Evolutionary conservation across 2,888 invertebrate species (phyloP).

Genomic region (Plagodis dolabraria): DNA sequence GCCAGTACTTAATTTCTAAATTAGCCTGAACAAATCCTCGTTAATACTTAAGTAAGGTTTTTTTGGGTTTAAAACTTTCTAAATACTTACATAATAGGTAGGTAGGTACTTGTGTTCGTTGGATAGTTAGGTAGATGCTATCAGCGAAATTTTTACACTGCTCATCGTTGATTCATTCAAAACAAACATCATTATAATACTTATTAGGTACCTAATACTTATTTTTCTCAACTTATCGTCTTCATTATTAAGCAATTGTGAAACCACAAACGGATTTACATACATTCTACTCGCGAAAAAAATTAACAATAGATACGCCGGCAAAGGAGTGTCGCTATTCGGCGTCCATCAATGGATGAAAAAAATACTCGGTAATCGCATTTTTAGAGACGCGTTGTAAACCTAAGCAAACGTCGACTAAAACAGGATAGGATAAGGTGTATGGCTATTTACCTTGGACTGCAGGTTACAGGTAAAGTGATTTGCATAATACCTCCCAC

Average conservation of each 20-base stretch:
- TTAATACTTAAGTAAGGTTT: too few relatives aligned
- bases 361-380: slow-evolving; percentile 65
- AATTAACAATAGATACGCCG: slow-evolving; percentile 41
- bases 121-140: too few relatives aligned
- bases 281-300: slow-evolving; percentile 25
- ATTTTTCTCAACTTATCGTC: slow-evolving; percentile 32
- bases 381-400: slow-evolving; percentile 77
- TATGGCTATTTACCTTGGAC: slow-evolving; percentile 69
- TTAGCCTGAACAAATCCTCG: too few relatives aligned
- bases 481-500: slow-evolving; percentile 84
- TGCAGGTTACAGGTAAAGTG: slow-evolving; percentile 75
- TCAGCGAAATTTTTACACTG: too few relatives aligned
- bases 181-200: slow-evolving; percentile 1
- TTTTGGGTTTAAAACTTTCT: too few relatives aligned
- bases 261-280: slow-evolving; percentile 35
- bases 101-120: too few relatives aligned
- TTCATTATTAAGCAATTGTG: slow-evolving; percentile 32
- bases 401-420: slow-evolving; percentile 74
- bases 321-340: slow-evolving; percentile 57
- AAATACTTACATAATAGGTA: too few relatives aligned
- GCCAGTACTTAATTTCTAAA: too few relatives aligned
- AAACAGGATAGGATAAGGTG: slow-evolving; percentile 65
- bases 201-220: slow-evolving; percentile 9
- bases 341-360: slow-evolving; percentile 55
- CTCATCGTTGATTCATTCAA: background rate